Conservation (phyloP, 2,888 invertebrate species). For the Corythucha ciliata region DNA sequence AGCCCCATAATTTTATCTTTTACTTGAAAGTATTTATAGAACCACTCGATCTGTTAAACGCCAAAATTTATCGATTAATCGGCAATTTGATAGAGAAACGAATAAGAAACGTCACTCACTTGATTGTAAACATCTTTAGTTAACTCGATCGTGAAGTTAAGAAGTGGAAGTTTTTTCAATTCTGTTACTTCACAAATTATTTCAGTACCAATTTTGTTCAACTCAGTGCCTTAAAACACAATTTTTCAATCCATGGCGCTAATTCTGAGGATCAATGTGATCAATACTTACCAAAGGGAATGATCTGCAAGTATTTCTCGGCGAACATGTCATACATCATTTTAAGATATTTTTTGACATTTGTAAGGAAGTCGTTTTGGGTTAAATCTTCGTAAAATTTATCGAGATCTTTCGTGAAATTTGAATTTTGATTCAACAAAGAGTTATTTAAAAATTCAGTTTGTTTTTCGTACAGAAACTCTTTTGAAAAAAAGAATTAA, state of each 20-base stretch:
- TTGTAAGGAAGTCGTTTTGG: slow-evolving; percentile 66
- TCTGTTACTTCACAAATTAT: slow-evolving; percentile 53
- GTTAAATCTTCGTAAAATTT: slow-evolving; percentile 66
- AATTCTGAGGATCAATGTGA: neutral
- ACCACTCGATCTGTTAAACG: slow-evolving; percentile 45
- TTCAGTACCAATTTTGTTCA: slow-evolving; percentile 53
- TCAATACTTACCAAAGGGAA: slow-evolving; percentile 55
- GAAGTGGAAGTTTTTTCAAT: slow-evolving; percentile 51
- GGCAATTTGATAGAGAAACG: neutral
- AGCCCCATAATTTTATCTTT: slow-evolving; percentile 56
- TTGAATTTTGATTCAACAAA: slow-evolving; percentile 69
- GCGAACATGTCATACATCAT: slow-evolving; percentile 57
- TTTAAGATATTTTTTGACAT: slow-evolving; percentile 63
- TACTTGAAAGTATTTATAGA: slow-evolving; percentile 67
- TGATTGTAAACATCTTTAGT: slow-evolving; percentile 53
- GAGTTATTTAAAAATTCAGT: slow-evolving; percentile 70
- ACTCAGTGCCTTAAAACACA: slow-evolving; percentile 42
- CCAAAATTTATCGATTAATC: neutral
- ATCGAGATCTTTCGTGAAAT: slow-evolving; percentile 72
- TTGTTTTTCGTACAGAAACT: slow-evolving; percentile 70
- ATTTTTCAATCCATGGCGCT: neutral
- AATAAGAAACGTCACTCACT: slow-evolving; percentile 36
- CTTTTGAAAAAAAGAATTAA: slow-evolving; percentile 43
- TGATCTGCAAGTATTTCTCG: slow-evolving; percentile 56
- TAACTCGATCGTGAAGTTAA: slow-evolving; percentile 49